phyloP scores from a whole-genome alignment of 1,140 invertebrate genomes.

The Papilio machaon region DNA sequence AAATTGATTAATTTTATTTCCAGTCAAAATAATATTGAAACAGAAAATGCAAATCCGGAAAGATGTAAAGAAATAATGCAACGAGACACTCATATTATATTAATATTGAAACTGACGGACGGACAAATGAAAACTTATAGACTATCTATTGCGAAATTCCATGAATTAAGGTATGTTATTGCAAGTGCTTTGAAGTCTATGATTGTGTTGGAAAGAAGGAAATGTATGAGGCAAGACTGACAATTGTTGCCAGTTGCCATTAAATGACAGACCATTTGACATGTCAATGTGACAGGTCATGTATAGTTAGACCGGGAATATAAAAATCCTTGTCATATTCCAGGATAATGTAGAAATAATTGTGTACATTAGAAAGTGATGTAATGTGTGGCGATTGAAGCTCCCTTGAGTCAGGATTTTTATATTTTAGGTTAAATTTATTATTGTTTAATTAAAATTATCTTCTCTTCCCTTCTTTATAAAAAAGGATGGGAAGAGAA shows the following conservation, averaged over 20 bases:
- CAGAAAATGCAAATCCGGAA: conserved; percentile 47
- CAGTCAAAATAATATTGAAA: conserved; percentile 64
- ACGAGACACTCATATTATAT: conserved; percentile 58
- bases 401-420: too few species aligned
- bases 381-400: too few species aligned
- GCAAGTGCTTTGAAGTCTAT: conserved; percentile 69
- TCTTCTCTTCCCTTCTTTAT: too few species aligned
- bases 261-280: not conserved
- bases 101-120: conserved; percentile 61
- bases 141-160: conserved; percentile 63
- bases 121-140: conserved; percentile 59
- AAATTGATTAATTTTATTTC: conserved; percentile 30
- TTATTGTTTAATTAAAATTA: too few species aligned
- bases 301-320: too few species aligned
- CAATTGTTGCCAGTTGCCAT: conserved; percentile 35
- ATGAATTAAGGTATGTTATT: conserved; percentile 64
- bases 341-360: too few species aligned
- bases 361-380: too few species aligned
- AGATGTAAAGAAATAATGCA: conserved; percentile 55
- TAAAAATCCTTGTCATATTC: too few species aligned
- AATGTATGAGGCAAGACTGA: conserved; percentile 71
- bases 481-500: too few species aligned
- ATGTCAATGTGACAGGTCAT: not conserved
- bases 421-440: too few species aligned
- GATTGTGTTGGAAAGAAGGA: conserved; percentile 69